Percentiles rank a stretch among this genome's conserved stretches.
phyloP scores from a whole-genome alignment of 2,888 invertebrate species.

The Iphiclides podalirius region DNA sequence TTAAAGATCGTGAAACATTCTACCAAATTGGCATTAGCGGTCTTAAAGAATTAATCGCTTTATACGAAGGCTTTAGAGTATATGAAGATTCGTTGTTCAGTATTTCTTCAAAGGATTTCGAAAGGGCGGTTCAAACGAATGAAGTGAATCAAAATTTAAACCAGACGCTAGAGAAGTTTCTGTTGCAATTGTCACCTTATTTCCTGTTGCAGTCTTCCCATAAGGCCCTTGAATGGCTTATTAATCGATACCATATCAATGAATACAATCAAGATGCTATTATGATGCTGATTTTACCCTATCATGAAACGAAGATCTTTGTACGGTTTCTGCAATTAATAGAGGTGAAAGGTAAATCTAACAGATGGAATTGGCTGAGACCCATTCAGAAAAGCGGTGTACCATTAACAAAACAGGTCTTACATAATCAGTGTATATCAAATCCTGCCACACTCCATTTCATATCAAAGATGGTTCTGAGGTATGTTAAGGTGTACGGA shows the following conservation, averaged over 20 bases:
- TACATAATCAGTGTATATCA: conserved; percentile 86
- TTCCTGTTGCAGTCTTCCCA: conserved; percentile 90
- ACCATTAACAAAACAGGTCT: conserved; percentile 84
- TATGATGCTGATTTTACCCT: conserved; percentile 91
- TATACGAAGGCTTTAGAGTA: conserved; percentile 86
- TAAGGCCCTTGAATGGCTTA: conserved; percentile 97
- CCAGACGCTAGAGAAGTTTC: conserved; percentile 86
- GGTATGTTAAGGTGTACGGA: conserved; percentile 80
- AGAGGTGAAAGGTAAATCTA: conserved; percentile 79
- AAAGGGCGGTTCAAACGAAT: conserved; percentile 87
- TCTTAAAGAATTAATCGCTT: conserved; percentile 87
- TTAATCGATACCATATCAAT: conserved; percentile 93
- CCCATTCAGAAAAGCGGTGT: conserved; percentile 87
- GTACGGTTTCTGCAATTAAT: conserved; percentile 88
- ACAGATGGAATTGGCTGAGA: conserved; percentile 88
- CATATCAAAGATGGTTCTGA: conserved; percentile 49
- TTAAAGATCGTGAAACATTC: conserved; percentile 90
- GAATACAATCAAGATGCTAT: conserved; percentile 92
- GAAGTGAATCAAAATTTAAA: conserved; percentile 89
- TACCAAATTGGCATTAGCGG: conserved; percentile 93
- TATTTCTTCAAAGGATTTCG: conserved; percentile 86
- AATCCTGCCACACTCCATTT: conserved; percentile 57
- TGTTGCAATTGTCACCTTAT: conserved; percentile 92
- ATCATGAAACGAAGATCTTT: conserved; percentile 95
- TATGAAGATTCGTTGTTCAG: conserved; percentile 90